Evolutionary conservation across 2,113 vertebrate species (phyloP).

Genomic region (Oreochromis aureus): DNA sequence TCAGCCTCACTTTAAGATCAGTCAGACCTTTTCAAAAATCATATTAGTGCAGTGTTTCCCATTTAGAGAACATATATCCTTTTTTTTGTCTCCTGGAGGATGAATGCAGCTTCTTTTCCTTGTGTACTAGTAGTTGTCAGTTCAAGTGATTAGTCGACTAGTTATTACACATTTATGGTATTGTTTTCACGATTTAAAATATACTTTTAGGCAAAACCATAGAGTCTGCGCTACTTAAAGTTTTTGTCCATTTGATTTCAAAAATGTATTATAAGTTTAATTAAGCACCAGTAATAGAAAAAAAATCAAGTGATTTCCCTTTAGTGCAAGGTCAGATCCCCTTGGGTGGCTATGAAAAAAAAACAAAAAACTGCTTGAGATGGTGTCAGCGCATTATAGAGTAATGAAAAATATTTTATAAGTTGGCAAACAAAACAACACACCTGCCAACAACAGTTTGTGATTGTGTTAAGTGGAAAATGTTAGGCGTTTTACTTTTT

Average conservation of each 20-base stretch:
- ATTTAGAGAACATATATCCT: not conserved
- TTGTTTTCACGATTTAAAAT: not conserved
- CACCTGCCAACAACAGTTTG: not conserved
- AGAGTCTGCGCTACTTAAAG: not conserved
- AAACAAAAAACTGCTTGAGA: not conserved
- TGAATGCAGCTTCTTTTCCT: not conserved
- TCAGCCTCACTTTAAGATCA: conserved; percentile 36
- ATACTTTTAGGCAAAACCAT: not conserved
- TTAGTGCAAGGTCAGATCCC: not conserved
- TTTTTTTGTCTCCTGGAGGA: not conserved
- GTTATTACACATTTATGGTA: not conserved
- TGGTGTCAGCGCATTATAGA: not conserved
- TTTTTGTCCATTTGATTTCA: not conserved
- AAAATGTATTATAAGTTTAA: not conserved
- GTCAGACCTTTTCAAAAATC: conserved; percentile 17
- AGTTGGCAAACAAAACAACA: not conserved
- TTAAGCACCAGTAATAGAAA: not conserved
- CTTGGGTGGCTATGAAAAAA: not conserved
- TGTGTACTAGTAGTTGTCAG: not conserved
- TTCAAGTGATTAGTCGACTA: not conserved
- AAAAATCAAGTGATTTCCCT: not conserved
- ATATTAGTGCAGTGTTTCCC: not conserved
- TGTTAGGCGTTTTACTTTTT: not conserved
- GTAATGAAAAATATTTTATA: not conserved
- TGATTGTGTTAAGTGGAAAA: not conserved